Evolutionary conservation across 2,113 vertebrate species (phyloP), one percentile per base, ranked within the genome.

Genomic region (Cacatua alba): DNA sequence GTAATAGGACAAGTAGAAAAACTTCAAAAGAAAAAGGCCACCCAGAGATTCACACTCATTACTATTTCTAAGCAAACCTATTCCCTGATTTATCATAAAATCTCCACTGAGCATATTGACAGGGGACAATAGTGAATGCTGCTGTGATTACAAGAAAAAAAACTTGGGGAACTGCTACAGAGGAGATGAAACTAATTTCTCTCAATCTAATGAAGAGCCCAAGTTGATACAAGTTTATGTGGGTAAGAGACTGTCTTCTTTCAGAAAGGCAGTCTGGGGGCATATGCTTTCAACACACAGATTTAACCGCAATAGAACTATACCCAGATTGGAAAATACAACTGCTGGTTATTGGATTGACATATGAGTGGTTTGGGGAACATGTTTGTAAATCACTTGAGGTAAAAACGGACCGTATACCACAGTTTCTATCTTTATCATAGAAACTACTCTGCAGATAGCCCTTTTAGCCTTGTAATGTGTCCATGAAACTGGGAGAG

Each of bases 381-480:
- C 29, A 21, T 28, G 39, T 79, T 87, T 84, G 78, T 92, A 91
- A 91, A 94, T 86, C 72, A 82, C 68, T 86, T 84, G 72, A 94
- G 68, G 55, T 94, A 94, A 91, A 88, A 97, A 31, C 41, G 86
- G 77, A 52, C 43, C 25, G 28, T 75, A 60, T 46, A 59, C n/a
- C 68, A 33, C 1, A 5, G 55, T 46, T 59, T 35, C 33, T 74
- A 81, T 76, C 48, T 90, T 2, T 80, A 51, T 77, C 28, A 59
- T 10, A 77, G 59, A 62, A 71, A 78, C 55, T 84, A 48, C 25
- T 81, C 48, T 79, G 74, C 41, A 83, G 46, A 91, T 63, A 59
- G 60, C 21, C 23, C 24, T 83, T 92, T 91, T 44, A 75, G 28
- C 44, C 65, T 94, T 62, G 35, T 35, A 74, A 95, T 71, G 8